These are phyloP conservation scores for Dermatemys mawii DNA, from an alignment of 2,113 vertebrate genomes.

Conservation along the genomic window DNA sequence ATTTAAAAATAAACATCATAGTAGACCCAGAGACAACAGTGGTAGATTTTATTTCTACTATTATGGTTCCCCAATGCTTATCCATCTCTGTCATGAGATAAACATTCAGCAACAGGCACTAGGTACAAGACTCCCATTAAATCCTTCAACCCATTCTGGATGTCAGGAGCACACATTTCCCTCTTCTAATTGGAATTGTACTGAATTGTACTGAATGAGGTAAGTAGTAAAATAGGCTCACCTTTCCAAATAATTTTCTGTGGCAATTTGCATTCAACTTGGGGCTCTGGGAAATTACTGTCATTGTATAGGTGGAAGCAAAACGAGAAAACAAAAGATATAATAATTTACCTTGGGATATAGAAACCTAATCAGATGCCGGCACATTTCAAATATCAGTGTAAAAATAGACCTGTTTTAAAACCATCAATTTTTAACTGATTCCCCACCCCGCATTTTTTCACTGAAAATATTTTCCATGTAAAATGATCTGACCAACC, in stretches of 20 bases:
- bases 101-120: background rate
- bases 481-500: background rate
- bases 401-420: background rate
- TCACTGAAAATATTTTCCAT: background rate
- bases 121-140: background rate
- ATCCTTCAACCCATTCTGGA: background rate
- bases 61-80: background rate
- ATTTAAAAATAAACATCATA: background rate
- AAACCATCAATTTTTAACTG: too few species aligned
- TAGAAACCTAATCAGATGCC: background rate
- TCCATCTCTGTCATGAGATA: background rate
- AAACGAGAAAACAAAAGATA: background rate
- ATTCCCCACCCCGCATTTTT: background rate
- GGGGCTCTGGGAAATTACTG: background rate
- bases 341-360: background rate
- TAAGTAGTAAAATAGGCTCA: background rate
- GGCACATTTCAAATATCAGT: background rate
- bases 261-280: background rate
- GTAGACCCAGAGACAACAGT: background rate
- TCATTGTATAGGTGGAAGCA: background rate
- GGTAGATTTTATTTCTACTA: background rate
- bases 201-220: background rate
- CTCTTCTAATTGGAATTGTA: background rate
- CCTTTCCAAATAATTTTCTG: background rate
- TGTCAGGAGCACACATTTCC: background rate